These are phyloP conservation scores for Zapus hudsonius DNA, from an alignment of 2,113 vertebrate genomes.

Conservation along the genomic window DNA sequence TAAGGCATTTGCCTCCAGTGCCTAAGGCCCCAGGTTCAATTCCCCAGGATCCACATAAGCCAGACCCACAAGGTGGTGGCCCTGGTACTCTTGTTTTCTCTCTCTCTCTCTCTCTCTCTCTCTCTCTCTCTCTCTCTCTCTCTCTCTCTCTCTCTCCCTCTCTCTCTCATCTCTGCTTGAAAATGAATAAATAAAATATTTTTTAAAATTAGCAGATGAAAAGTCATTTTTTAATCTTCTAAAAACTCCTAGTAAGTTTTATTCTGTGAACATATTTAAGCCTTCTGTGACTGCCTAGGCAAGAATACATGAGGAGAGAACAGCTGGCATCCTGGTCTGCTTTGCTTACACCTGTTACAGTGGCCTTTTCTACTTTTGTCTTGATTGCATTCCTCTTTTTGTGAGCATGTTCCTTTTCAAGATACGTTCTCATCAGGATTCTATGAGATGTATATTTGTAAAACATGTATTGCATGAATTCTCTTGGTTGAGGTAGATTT, in stretches of 20 bases:
- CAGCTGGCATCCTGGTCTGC: not conserved
- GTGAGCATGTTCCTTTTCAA: not conserved
- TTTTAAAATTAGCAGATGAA: not conserved
- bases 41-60: no score
- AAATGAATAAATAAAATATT: no score
- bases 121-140: no score
- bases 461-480: slow-evolving; percentile 12
- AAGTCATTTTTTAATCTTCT: not conserved
- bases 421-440: slow-evolving; percentile 1
- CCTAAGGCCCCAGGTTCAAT: no score
- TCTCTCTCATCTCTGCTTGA: no score
- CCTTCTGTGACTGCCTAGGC: not conserved
- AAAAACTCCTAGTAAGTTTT: not conserved
- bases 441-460: not conserved
- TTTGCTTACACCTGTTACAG: slow-evolving; percentile 39
- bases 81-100: no score
- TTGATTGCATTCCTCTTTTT: slow-evolving; percentile 19
- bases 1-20: no score
- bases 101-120: no score
- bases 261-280: not conserved
- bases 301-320: not conserved
- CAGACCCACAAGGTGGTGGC: no score
- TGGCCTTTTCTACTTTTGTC: slow-evolving; percentile 14
- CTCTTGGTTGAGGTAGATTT: slow-evolving; percentile 8
- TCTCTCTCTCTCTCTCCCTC: no score